A percentile compares a stretch with the other conserved stretches of the same genome.
phyloP scores from a whole-genome alignment of 2,888 invertebrate species.

The Coenonympha glycerion region DNA sequence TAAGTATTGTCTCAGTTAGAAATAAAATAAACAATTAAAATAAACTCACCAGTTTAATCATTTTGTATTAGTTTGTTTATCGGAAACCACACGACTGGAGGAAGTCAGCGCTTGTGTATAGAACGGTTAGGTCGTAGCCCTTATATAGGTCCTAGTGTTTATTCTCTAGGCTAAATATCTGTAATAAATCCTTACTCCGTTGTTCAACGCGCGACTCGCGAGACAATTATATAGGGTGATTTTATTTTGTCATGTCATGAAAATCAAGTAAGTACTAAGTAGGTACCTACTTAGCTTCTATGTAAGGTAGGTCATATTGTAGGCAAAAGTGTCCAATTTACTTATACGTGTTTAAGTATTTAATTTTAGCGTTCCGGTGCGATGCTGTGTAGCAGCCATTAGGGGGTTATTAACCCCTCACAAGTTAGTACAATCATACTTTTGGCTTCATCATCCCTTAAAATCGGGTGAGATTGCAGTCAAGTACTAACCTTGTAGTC shows the following conservation, averaged over 20 bases:
- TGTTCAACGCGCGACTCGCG: conserved; percentile 53
- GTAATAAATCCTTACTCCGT: conserved; percentile 52
- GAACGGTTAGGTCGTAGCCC: conserved; percentile 46
- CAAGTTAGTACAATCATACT: too few species aligned
- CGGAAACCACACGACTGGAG: conserved; percentile 34
- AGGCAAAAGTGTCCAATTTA: too few species aligned
- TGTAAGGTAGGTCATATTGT: too few species aligned
- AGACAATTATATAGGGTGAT: conserved; percentile 23
- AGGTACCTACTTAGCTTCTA: background rate
- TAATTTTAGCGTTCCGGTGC: too few species aligned
- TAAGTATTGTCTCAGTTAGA: background rate
- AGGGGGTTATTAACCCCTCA: too few species aligned
- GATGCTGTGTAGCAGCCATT: too few species aligned
- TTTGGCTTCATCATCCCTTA: too few species aligned
- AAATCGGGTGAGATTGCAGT: too few species aligned
- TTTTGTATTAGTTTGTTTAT: conserved; percentile 39
- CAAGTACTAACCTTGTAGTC: too few species aligned
- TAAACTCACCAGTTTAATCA: conserved; percentile 56
- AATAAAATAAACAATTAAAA: background rate
- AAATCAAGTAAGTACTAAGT: too few species aligned
- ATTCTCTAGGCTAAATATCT: conserved; percentile 43
- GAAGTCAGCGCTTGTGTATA: conserved; percentile 39
- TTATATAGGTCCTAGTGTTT: conserved; percentile 60
- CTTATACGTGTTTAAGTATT: too few species aligned
- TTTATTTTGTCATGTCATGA: too few species aligned